Evolutionary conservation across 1,140 invertebrate species (phyloP), one percentile per base, ranked within the genome.

Genomic region (Varroa destructor): DNA sequence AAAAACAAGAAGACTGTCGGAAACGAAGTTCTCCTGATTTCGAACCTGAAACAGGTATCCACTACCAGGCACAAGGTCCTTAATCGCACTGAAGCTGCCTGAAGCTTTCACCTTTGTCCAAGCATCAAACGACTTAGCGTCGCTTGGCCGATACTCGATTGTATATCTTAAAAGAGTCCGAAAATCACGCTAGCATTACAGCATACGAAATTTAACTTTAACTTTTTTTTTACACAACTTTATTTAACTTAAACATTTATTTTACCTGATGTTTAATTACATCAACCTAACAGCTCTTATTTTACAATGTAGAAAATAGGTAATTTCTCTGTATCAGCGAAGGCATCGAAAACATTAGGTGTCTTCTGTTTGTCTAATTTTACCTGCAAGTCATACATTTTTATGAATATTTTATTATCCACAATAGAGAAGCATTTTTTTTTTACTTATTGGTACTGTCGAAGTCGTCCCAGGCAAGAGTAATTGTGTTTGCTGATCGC

Each of bases 381-480:
- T 25, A 1, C 36, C 55, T 37, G 61, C 56, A 54, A 54, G 64
- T 43, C 54, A 73, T 42, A 51, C 42, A n/a, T 46, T n/a, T 36
- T 71, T 25, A 46, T 76, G 77, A 56, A 25, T 25, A 25, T 25
- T 25, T 25, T 25, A 25, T 25, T 25, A 25, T 25, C 25, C 25
- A 25, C 25, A 25, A 25, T 25, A 25, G 25, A 25, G 25, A 42
- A 67, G 37, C 12, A 8, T 4, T 40, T 12, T 36, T 73, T 1
- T 71, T 73, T 36, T 77, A 72, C 72, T 77, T 76, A 70, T 74
- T 74, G 0, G 74, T 74, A 10, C 73, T 73, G 64, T 78, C 79
- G 73, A 80, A 80, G 72, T 80, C 79, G 74, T 80, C 79, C 77
- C 79, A 80, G 5, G 78, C 79, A 36, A 80, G 73, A 8, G 77